Evolutionary conservation across 1,140 invertebrate species (phyloP).

Genomic region (Bombus affinis): DNA sequence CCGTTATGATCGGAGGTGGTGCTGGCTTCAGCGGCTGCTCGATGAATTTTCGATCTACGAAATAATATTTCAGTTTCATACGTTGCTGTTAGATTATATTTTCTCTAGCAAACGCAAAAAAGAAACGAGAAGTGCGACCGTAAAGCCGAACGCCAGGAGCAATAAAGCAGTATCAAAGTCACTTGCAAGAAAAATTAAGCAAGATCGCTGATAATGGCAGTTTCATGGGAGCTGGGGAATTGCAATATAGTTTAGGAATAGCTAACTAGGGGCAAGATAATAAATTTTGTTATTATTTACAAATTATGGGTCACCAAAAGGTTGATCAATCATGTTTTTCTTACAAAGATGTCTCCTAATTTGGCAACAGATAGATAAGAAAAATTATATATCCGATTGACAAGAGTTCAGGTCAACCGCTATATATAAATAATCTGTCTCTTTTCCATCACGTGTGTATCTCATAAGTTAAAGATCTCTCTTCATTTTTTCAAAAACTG

Average conservation of each 20-base stretch:
- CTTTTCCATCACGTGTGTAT: no score
- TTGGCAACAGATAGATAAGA: background rate
- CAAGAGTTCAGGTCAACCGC: background rate
- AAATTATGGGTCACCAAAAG: background rate
- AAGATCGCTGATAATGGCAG: background rate
- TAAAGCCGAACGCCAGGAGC: no score
- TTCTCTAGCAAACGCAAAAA: background rate
- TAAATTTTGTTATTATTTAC: background rate
- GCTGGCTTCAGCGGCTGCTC: slow-evolving; percentile 91
- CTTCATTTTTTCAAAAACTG: background rate
- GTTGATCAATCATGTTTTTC: background rate
- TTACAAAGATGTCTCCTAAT: background rate
- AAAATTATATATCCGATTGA: background rate
- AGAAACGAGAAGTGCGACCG: no score
- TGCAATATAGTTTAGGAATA: background rate
- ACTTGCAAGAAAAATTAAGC: background rate
- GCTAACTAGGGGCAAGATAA: background rate
- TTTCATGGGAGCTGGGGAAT: background rate
- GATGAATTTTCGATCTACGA: slow-evolving; percentile 89
- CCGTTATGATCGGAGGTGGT: slow-evolving; percentile 86
- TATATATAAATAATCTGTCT: background rate
- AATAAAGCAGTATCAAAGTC: background rate
- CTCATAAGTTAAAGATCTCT: background rate
- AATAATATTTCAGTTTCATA: background rate
- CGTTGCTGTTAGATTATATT: no score